Base-by-base conservation (phyloP, 2,797 vertebrate species). In the Moxostoma hubbsi region DNA sequence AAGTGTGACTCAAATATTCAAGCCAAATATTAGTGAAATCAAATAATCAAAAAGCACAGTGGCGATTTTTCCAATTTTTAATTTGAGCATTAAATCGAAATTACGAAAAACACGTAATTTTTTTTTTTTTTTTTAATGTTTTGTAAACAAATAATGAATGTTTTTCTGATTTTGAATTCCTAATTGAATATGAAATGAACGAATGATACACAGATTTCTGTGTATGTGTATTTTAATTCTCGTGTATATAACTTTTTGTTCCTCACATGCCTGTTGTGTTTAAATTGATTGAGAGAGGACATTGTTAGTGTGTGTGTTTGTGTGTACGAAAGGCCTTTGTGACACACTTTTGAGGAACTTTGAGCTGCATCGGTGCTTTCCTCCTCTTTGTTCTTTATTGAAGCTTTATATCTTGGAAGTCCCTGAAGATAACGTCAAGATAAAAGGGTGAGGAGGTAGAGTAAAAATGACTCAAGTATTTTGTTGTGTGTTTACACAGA, bases 401-500 rank as follows among this genome's bases (percentile, higher is more conserved):
- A 75, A 75, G 51, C 24, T 77, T 77, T 69, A 63, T n/a, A 10
- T 62, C 11, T 45, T 4, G 0, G 4, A 10, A 51, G 55, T 59
- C 46, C 24, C 49, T 69, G 2, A 1, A 43, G 66, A 7, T 62
- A 46, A 62, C 36, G 62, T 63, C 12, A 43, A 54, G 36, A 18
- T 15, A 64, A 51, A 73, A 6, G 0, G 6, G 15, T 5, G 1
- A 5, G 16, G 12, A 15, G 13, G 24, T 43, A 7, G 24, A 24
- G 24, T 24, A 54, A 49, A 76, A 47, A 15, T 36, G 9, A 0
- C 49, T 77, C 57, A 70, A 63, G 70, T 64, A n/a, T 71, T 18
- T 58, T 50, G 6, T 75, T 87, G 84, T 89, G 63, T 12, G 47
- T 71, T 55, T n/a, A 46, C 62, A 71, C 91, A 99, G 98, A 99